phyloP scores from a whole-genome alignment of 2,797 vertebrate species.

The Pitangus sulphuratus region DNA sequence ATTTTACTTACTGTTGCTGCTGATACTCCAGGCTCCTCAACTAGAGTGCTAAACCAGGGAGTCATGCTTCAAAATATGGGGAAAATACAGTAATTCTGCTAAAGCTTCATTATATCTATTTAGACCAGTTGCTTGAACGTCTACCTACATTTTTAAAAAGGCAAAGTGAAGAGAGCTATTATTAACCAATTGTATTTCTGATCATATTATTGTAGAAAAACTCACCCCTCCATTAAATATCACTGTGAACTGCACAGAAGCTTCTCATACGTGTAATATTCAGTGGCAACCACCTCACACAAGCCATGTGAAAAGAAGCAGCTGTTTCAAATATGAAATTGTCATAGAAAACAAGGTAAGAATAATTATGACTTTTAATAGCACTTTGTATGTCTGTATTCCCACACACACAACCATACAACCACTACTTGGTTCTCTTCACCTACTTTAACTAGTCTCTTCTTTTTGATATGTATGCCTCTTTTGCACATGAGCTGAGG shows the following conservation, averaged over 20 bases:
- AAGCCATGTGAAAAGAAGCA: accelerated
- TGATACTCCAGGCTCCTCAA: neutral
- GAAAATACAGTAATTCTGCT: neutral
- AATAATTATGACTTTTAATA: neutral
- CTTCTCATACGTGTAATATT: neutral
- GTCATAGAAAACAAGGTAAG: slow-evolving; percentile 48
- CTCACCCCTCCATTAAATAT: slow-evolving; percentile 60
- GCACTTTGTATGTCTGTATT: neutral
- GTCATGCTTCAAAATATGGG: neutral
- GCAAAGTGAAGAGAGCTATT: neutral
- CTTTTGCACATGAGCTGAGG: neutral
- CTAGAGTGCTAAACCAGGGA: neutral
- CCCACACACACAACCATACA: neutral
- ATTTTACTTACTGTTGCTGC: neutral
- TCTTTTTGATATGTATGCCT: neutral
- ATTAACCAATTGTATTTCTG: neutral
- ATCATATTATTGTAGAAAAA: slow-evolving; percentile 36
- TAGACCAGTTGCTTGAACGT: neutral
- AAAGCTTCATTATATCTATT: neutral
- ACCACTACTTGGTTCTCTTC: neutral
- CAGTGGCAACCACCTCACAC: slow-evolving; percentile 31
- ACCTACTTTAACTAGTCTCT: neutral
- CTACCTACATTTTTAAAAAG: neutral
- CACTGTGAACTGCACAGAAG: slow-evolving; percentile 24
- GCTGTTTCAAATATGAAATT: slow-evolving; percentile 52